Percentiles rank a stretch among this genome's conserved stretches.
phyloP scores from a whole-genome alignment of 2,888 invertebrate genomes.

The Lithophane socia region DNA sequence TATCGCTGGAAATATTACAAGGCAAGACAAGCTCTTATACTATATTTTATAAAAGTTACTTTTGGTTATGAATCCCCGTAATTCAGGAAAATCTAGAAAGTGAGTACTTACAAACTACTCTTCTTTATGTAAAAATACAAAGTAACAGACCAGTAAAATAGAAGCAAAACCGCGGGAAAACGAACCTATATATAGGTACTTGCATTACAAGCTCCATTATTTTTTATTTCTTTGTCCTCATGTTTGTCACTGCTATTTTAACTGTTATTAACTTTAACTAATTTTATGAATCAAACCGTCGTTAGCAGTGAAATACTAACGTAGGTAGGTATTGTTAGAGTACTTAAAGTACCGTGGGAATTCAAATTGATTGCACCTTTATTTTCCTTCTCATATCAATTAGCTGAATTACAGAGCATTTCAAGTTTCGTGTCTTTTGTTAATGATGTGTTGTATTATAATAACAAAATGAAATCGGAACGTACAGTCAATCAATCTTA shows the following conservation, averaged over 20 bases:
- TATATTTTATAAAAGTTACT: neutral
- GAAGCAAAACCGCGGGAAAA: slow-evolving; percentile 29
- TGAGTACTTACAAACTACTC: neutral
- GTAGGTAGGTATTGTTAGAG: slow-evolving; percentile 35
- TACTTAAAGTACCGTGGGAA: slow-evolving; percentile 52
- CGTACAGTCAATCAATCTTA: too few species aligned
- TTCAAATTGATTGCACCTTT: slow-evolving; percentile 32
- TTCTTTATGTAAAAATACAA: neutral
- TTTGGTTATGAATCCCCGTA: neutral
- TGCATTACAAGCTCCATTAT: slow-evolving; percentile 22
- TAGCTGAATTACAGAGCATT: slow-evolving; percentile 28
- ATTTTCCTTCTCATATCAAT: slow-evolving; percentile 25
- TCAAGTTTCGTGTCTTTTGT: slow-evolving; percentile 14
- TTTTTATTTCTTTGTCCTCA: slow-evolving; percentile 45
- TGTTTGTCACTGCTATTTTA: slow-evolving; percentile 48
- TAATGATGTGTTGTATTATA: neutral
- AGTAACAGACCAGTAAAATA: slow-evolving; percentile 1
- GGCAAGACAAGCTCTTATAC: neutral
- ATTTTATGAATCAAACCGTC: slow-evolving; percentile 64
- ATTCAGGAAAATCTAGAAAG: neutral
- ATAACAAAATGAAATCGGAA: neutral
- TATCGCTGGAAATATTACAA: neutral
- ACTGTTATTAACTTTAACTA: slow-evolving; percentile 38
- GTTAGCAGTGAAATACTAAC: slow-evolving; percentile 50
- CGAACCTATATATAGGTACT: too few species aligned